Conservation (phyloP, 2,797 vertebrate species). For the Aphelocoma californica region DNA sequence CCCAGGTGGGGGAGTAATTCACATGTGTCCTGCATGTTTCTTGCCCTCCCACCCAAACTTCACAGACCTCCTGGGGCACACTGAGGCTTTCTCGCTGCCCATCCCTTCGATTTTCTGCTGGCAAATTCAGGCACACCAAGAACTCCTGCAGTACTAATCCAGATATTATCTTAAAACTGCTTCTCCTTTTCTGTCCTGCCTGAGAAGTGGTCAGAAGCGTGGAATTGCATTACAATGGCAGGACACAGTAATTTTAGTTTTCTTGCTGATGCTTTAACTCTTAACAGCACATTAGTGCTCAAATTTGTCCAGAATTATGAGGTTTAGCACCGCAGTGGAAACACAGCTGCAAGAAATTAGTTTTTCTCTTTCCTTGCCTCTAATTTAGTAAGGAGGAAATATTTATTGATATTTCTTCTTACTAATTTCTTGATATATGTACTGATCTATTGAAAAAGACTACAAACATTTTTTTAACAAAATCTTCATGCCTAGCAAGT, state of each 20-base stretch:
- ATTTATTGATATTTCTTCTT: neutral
- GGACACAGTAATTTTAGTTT: neutral
- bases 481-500: neutral
- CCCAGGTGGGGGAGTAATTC: neutral
- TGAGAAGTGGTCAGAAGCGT: neutral
- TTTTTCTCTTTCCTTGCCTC: neutral
- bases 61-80: neutral
- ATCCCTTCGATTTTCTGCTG: neutral
- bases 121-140: neutral
- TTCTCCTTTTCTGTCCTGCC: neutral
- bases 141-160: neutral
- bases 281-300: neutral
- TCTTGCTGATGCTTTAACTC: neutral
- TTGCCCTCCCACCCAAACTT: neutral
- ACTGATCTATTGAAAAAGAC: neutral
- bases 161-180: neutral
- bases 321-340: neutral
- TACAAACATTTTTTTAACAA: neutral
- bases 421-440: neutral
- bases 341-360: neutral
- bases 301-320: neutral
- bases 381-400: neutral
- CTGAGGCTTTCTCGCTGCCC: neutral
- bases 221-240: neutral
- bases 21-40: rapidly evolving